Percentiles rank a stretch among this genome's conserved stretches.
Conservation (phyloP, 2,113 vertebrate species). For the Muscicapa adusta region DNA sequence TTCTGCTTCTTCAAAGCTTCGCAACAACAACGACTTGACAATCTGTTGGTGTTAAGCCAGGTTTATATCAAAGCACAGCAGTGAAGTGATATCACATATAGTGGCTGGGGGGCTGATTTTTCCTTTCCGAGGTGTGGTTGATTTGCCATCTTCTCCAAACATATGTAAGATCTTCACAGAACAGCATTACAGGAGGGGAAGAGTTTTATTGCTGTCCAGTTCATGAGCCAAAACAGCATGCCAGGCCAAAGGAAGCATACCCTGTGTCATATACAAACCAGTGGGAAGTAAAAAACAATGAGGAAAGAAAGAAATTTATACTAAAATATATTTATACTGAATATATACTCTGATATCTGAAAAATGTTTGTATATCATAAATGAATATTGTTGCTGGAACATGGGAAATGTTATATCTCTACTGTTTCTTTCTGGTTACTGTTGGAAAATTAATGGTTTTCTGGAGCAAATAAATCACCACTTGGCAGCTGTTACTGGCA, state of each 20-base stretch:
- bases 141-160: background rate
- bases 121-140: background rate
- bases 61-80: conserved; percentile 56
- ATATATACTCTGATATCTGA: background rate
- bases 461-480: conserved; percentile 48
- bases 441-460: conserved; percentile 40
- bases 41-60: conserved; percentile 51
- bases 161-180: background rate
- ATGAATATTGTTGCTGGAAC: background rate
- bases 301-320: background rate
- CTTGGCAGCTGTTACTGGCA: conserved; percentile 55
- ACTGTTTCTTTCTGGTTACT: conserved; percentile 28
- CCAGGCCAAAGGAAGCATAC: background rate
- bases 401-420: background rate
- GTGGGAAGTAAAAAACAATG: background rate
- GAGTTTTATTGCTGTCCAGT: background rate
- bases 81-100: background rate
- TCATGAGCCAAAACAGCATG: background rate
- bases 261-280: background rate
- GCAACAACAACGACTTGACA: conserved; percentile 17
- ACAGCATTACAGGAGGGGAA: background rate
- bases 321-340: background rate
- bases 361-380: background rate
- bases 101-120: background rate
- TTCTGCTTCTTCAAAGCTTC: conserved; percentile 35